A percentile compares a stretch with the other conserved stretches of the same genome.
phyloP scores from a whole-genome alignment of 2,113 vertebrate genomes.

The Limnothrissa miodon region DNA sequence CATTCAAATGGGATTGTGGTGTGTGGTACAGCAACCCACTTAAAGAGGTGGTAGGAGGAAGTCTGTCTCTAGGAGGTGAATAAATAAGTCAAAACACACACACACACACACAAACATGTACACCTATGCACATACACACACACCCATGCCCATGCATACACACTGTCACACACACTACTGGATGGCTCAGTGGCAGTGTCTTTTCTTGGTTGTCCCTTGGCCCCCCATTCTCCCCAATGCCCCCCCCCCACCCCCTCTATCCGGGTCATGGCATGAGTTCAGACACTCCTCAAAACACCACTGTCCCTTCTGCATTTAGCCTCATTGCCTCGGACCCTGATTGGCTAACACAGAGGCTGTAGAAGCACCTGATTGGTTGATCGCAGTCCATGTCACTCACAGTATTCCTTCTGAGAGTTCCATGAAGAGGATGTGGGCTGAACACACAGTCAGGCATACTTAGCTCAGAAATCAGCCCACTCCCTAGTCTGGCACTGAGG shows the following conservation, averaged over 20 bases:
- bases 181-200: background rate
- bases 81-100: background rate
- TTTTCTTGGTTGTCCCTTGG: background rate
- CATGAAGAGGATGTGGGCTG: background rate
- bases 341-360: background rate
- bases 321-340: background rate
- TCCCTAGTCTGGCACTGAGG: background rate
- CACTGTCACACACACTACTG: background rate
- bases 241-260: background rate
- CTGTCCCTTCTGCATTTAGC: background rate
- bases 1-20: background rate
- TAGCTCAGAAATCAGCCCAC: background rate
- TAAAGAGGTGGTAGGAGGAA: background rate
- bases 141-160: background rate
- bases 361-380: background rate
- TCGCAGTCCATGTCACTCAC: background rate
- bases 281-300: background rate
- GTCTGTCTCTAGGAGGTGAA: background rate
- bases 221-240: background rate
- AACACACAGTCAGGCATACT: background rate
- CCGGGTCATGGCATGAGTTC: background rate
- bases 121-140: background rate
- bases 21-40: background rate
- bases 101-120: background rate
- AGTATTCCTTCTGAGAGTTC: background rate